Conservation (phyloP, 2,797 vertebrate species). For the Hirundo rustica region DNA sequence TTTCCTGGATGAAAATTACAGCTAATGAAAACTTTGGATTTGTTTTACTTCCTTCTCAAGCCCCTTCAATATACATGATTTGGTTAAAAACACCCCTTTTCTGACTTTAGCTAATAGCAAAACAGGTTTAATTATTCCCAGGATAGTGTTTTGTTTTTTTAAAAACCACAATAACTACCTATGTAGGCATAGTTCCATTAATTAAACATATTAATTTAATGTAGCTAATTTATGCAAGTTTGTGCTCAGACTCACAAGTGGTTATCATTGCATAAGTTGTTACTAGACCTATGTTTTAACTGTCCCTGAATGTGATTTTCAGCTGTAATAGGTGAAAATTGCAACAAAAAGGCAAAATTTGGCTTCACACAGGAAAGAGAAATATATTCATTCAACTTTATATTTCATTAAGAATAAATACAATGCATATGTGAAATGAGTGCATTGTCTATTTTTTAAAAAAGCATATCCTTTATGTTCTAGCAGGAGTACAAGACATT, state of each 20-base stretch:
- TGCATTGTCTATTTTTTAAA: not conserved
- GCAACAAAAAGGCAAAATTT: not conserved
- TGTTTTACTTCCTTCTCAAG: not conserved
- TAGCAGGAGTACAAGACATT: not conserved
- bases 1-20: not conserved
- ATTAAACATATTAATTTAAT: conserved; percentile 14
- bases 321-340: not conserved
- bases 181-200: not conserved
- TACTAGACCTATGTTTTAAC: not conserved
- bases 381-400: not conserved
- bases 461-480: not conserved
- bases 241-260: not conserved
- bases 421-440: not conserved
- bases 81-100: not conserved
- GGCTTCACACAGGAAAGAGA: not conserved
- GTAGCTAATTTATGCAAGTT: conserved; percentile 14
- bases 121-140: not conserved
- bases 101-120: not conserved
- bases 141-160: not conserved
- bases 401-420: not conserved
- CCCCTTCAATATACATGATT: not conserved
- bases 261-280: not conserved
- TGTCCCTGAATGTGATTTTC: not conserved
- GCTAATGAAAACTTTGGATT: not conserved
- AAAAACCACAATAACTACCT: not conserved